Conservation (phyloP, 2,797 vertebrate species). For the Lophotriccus pileatus region DNA sequence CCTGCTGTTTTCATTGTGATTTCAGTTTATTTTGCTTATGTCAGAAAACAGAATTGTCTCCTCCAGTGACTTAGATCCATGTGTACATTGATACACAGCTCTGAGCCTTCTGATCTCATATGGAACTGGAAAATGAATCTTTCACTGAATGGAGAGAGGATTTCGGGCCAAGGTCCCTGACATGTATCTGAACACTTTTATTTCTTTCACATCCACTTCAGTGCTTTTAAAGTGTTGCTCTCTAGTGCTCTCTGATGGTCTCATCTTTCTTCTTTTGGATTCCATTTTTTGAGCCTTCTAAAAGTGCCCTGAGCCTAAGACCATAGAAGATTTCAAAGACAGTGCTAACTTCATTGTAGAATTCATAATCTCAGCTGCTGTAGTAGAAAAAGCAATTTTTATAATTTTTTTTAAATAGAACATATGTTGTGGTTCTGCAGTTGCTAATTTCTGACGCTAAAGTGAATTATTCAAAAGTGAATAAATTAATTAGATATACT, state of each 20-base stretch:
- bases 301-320: background rate
- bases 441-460: background rate
- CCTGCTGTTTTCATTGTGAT: rapidly evolving
- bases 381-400: background rate
- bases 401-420: background rate
- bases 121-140: background rate
- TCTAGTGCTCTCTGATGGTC: background rate
- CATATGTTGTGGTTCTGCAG: background rate
- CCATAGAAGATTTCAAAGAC: background rate
- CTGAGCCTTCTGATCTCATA: background rate
- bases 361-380: background rate
- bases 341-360: background rate
- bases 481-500: slow-evolving; percentile 16
- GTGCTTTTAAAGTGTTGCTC: background rate
- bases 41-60: background rate
- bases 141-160: background rate
- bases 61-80: background rate
- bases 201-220: background rate
- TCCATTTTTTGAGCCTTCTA: background rate
- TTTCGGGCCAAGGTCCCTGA: background rate
- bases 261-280: background rate
- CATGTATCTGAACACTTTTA: background rate
- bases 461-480: slow-evolving; percentile 1
- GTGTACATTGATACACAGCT: background rate
- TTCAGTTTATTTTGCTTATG: background rate